Evolutionary conservation across 2,797 vertebrate genomes (phyloP), one percentile per base, ranked within the genome.

Genomic region (Lacerta agilis): DNA sequence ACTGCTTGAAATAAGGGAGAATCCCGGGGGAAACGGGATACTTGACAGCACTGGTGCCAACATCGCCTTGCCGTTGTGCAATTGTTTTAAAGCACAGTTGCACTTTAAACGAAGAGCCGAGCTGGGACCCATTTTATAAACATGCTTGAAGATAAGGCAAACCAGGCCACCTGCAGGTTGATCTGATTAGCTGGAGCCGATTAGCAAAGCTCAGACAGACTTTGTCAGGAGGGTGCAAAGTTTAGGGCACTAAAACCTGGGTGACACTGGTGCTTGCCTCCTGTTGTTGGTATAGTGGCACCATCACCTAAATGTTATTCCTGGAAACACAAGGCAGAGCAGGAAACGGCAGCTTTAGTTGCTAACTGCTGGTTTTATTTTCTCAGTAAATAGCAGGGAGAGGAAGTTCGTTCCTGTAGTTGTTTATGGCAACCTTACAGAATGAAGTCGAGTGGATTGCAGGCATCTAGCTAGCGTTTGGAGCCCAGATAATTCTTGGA

Each of bases 161-260:
- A 76, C 25, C 61, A 85, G 55, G 25, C 83, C 84, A 71, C 27
- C 73, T 69, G 73, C 29, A 38, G n/a, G 41, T 6, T 88, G 81
- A 78, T 85, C 85, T 1, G 49, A 87, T 87, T 87, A 66, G 61
- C 64, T 17, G n/a, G 85, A 86, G 76, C 76, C 20, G 13, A 55
- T 75, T 49, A 13, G 41, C 38, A 17, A 33, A 69, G 83, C 79
- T 86, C 43, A 77, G 78, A 41, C 79, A 69, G 43, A 27, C 27
- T 77, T 77, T 55, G 36, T 41, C 64, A 43, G 25, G 33, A n/a
- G 76, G 61, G 25, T 0, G 7, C 17, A 0, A 8, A 15, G 84
- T 23, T 2, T 0, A 0, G 45, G 41, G 72, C 79, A 55, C 58
- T 76, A 29, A 87, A 86, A 69, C 33, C 77, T 38, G 13, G 20